Base-by-base conservation (phyloP, 2,797 vertebrate species). In the Chanos chanos region DNA sequence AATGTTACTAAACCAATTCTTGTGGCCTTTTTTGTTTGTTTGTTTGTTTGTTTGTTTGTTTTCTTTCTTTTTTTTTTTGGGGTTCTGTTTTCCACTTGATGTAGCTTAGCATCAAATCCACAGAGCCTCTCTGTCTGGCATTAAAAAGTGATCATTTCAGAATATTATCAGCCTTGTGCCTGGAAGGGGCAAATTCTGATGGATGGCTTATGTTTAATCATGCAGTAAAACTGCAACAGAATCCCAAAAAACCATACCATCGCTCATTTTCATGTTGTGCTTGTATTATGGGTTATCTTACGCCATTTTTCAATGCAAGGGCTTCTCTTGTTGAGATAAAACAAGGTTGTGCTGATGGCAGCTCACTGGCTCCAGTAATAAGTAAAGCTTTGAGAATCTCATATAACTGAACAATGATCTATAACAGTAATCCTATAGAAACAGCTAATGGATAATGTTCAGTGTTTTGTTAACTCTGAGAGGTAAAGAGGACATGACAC, bases 121-220 rank as follows among this genome's bases (percentile, higher is more conserved):
- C 64, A 48, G 37, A 64, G 58, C 48, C 50, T 45, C 55, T 34
- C 15, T 57, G 47, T 52, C 21, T 51, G 50, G 48, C 73, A 70
- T 76, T 68, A 81, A 81, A 75, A 70, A 47, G 18, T 8, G 51
- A 77, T 77, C 76, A 78, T 64, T 74, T 83, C 63, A 70, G 74
- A 68, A 78, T 61, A 76, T 83, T 74, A 82, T 70, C 63, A 40
- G 37, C 49, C 15, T 18, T 50, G 61, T n/a, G 71, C 73, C 73
- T 74, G 72, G 64, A 66, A 78, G 66, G 76, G 63, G 73, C 73
- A 80, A 74, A 75, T 72, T 70, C 74, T 82, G 81, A 85, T 77
- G 75, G 76, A 82, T 79, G 64, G 72, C 54, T 65, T 1, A 6
- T 40, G 73, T 65, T 71, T 77, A 79, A 80, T 77, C 70, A 72